Percentiles rank a stretch among this genome's conserved stretches.
phyloP scores from a whole-genome alignment of 2,797 vertebrate species.

The Fringilla coelebs region DNA sequence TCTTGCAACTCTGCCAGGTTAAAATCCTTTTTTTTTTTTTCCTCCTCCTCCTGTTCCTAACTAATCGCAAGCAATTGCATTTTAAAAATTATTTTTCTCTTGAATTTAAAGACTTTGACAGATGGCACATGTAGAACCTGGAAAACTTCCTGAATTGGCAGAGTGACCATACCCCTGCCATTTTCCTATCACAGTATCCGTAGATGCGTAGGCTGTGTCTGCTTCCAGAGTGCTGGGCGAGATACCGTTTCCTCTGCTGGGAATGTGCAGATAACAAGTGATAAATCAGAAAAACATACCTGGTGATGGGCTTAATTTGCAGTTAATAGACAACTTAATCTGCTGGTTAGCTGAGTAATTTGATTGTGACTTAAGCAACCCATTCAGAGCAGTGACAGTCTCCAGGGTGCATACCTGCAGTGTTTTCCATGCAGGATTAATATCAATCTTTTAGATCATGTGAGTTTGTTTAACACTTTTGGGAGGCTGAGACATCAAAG shows the following conservation, averaged over 20 bases:
- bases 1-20: conserved; percentile 10
- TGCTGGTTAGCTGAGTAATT: not conserved
- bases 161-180: conserved; percentile 54
- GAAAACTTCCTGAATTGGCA: conserved; percentile 65
- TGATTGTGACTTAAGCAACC: not conserved
- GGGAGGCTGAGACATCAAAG: not conserved
- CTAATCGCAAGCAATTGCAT: not conserved
- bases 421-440: not conserved
- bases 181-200: conserved; percentile 14
- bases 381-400: not conserved
- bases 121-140: conserved; percentile 63
- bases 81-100: conserved; percentile 44
- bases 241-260: not conserved
- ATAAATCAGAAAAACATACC: not conserved
- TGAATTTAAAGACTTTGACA: conserved; percentile 51
- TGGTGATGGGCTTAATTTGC: not conserved
- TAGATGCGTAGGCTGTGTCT: conserved; percentile 44
- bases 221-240: not conserved
- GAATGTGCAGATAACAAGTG: not conserved
- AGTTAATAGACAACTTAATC: not conserved
- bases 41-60: not conserved
- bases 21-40: not conserved
- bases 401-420: not conserved
- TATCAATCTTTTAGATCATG: not conserved
- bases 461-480: not conserved